Evolutionary conservation across 2,888 invertebrate genomes (phyloP).

Genomic region (Dascillus cervinus): DNA sequence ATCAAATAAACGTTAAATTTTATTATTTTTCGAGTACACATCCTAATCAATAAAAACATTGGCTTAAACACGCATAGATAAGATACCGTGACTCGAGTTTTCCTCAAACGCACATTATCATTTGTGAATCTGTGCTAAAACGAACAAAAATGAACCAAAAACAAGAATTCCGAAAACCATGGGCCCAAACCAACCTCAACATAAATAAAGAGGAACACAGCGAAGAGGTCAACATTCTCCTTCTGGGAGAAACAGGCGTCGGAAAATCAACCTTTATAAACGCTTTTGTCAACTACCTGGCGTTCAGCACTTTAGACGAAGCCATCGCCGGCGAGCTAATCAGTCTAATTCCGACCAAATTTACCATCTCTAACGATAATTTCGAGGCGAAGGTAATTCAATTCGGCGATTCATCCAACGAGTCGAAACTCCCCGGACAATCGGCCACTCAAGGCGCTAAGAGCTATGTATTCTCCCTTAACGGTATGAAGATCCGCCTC

Average conservation of each 20-base stretch:
- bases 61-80: too few relatives aligned
- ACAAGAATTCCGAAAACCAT: too few relatives aligned
- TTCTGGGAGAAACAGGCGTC: conserved; percentile 17
- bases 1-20: too few relatives aligned
- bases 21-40: too few relatives aligned
- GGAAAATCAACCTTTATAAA: conserved; percentile 8
- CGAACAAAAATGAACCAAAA: too few relatives aligned
- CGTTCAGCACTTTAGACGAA: not conserved
- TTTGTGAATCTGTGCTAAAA: too few relatives aligned
- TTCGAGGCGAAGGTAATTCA: conserved; percentile 3
- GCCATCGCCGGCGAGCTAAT: conserved; percentile 1
- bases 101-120: too few relatives aligned
- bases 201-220: too few relatives aligned
- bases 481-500: not conserved
- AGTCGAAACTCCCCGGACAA: conserved; percentile 1
- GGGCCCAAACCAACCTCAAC: too few relatives aligned
- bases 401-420: conserved; percentile 5
- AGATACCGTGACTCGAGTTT: too few relatives aligned
- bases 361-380: conserved; percentile 9
- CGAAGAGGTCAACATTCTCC: conserved; percentile 22
- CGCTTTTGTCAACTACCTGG: conserved; percentile 4
- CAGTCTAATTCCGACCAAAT: conserved; percentile 1
- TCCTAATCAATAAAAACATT: too few relatives aligned
- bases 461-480: conserved; percentile 3
- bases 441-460: conserved; percentile 9